A percentile compares a stretch with the other conserved stretches of the same genome.
Evolutionary conservation across 64 coral and sea anemone genomes (phyloP).

Genomic region (Montipora efflorescens): DNA sequence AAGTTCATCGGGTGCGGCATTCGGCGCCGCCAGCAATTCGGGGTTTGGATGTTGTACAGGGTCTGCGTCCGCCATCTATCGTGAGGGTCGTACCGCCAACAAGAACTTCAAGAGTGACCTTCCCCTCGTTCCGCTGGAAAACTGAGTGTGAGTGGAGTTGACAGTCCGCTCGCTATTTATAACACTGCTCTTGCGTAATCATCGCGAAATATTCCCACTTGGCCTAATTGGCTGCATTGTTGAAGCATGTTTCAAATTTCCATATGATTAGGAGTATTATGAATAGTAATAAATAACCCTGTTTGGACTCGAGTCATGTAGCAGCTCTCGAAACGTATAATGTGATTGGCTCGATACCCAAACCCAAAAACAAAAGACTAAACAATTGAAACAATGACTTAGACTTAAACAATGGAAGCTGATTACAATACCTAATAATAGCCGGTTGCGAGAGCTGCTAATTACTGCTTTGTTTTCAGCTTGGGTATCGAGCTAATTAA

Average conservation of each 20-base stretch:
- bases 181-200: constrained; percentile 5
- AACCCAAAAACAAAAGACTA: too few species aligned
- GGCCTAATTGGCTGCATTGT: background rate
- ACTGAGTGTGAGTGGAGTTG: background rate
- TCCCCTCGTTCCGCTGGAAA: constrained; percentile 22
- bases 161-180: constrained; percentile 9
- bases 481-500: too few species aligned
- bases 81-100: background rate
- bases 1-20: background rate
- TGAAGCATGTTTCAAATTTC: background rate
- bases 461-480: too few species aligned
- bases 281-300: background rate
- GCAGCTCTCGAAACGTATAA: too few species aligned
- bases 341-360: too few species aligned
- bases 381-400: too few species aligned
- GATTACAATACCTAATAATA: too few species aligned
- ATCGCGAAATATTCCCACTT: background rate
- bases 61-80: background rate
- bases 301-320: too few species aligned
- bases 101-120: background rate
- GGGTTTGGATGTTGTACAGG: background rate
- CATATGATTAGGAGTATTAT: constrained; percentile 18
- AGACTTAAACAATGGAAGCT: too few species aligned
- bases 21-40: background rate
- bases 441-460: too few species aligned